Evolutionary conservation across 2,113 vertebrate species (phyloP), one percentile per base, ranked within the genome.

Genomic region (Oncorhynchus gorbuscha): DNA sequence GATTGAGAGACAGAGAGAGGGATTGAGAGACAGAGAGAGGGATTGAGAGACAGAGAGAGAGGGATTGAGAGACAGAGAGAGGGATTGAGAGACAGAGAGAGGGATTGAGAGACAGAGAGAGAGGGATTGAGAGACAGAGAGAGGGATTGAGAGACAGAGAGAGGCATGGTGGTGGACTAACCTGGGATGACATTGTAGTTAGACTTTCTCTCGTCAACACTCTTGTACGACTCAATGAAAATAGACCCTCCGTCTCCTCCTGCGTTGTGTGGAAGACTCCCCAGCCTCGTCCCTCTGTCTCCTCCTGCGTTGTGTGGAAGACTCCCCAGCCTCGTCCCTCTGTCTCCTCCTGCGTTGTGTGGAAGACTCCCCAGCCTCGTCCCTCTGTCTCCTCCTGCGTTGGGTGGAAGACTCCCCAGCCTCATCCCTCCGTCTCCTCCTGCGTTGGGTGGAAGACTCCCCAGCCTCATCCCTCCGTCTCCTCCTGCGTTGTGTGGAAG

Each of bases 171-270:
- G 12, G 11, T 12, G 20, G 14, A 77, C 93, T 93, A 87, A 99
- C 97, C 97, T 97, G 96, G 95, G 79, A 97, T 65, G 32, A 96
- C 82, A 0, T 87, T 93, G 83, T 97, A 97, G 79, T 83, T 94
- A 49, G 94, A 92, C 79, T 96, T 94, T 0, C 87, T 89, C 76
- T 92, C 93, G 73, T 79, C 89, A 66, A 90, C 9, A 64, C 89
- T 93, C 85, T 89, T 69, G 28, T 95, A 88, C 16, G 95, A 94
- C 67, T 94, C 84, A 16, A 93, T 88, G 39, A 91, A 82, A 39
- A 94, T 84, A 58, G 92, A 48, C 0, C 69, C 72, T 4, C 69
- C 0, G 7, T 28, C 85, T 1, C 94, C 92, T 1, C 82, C 76
- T 26, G 83, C 81, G 26, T 26, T 26, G 26, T 26, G 1, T 26